Base-by-base conservation (phyloP, 2,113 vertebrate genomes). In the Centropus unirufus region DNA sequence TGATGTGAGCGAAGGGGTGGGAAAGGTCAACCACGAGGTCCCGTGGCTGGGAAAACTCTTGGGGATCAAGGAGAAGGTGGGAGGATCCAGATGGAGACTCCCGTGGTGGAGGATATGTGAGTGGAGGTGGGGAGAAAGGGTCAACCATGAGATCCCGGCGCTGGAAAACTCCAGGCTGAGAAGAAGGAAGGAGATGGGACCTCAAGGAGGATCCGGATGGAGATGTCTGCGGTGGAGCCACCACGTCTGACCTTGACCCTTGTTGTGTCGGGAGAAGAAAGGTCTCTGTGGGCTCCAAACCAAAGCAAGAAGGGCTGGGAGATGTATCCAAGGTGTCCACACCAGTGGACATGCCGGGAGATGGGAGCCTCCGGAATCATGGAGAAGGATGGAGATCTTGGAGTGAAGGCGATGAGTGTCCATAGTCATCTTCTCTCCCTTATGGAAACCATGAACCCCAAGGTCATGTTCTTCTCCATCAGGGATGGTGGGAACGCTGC, bases 261-360 rank as follows among this genome's bases (percentile, higher is more conserved):
- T 14, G n/a, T 1, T 36, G 36, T 36, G 11, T 27, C 11, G 27
- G 5, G 49, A 70, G 40, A 20, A 47, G 40, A 36, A 70, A 23
- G 44, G 14, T 32, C 64, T 30, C 34, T 36, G 27, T 7, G 52
- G 69, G 8, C n/a, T 67, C 14, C 1, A 16, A 29, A 52, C 16
- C 2, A 42, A 30, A 49, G 32, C 0, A 4, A 64, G 67, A 49
- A 26, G 46, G 14, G 14, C 22, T 13, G 10, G 22, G 36, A n/a
- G 18, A 44, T 0, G 1, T 4, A 16, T 2, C 2, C 1, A 19
- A 49, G 54, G 5, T 39, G 61, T 14, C 44, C 42, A 5, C 2
- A 0, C 8, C 17, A 4, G 29, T 0, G 1, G 36, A 36, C 36
- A 9, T 36, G 36, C 36, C 9, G 36, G 36, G 36, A 36, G 36